Conservation (phyloP, 1,140 invertebrate species). For the Cydia splendana region DNA sequence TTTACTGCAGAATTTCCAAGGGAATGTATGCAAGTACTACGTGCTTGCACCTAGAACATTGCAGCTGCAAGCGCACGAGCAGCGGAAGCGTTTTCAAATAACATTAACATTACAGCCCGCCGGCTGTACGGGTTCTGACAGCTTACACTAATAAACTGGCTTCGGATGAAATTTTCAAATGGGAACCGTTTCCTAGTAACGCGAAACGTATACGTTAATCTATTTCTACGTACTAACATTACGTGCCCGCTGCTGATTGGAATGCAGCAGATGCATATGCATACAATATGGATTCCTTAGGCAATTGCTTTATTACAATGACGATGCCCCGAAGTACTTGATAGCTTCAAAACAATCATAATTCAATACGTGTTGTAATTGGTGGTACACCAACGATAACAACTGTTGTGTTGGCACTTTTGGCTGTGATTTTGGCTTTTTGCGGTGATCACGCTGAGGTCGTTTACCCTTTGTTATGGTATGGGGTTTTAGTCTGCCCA, state of each 20-base stretch:
- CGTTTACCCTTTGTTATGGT: no score
- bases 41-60: constrained; percentile 31
- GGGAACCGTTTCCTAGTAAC: constrained; percentile 55
- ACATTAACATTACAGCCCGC: constrained; percentile 51
- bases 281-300: constrained; percentile 18
- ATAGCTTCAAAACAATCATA: not conserved
- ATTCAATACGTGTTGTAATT: constrained; percentile 2
- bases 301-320: constrained; percentile 15
- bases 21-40: not conserved
- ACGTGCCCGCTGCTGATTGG: constrained; percentile 17
- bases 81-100: constrained; percentile 63
- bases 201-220: constrained; percentile 42
- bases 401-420: not conserved
- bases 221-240: constrained; percentile 31
- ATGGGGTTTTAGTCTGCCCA: no score
- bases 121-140: constrained; percentile 55
- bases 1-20: not conserved
- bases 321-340: not conserved
- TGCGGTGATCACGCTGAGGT: not conserved
- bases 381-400: not conserved
- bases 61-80: constrained; percentile 41
- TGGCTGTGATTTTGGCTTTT: not conserved
- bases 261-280: constrained; percentile 19
- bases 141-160: constrained; percentile 61
- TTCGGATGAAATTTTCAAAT: constrained; percentile 58